Evolutionary conservation across 2,888 invertebrate species (phyloP), one percentile per base, ranked within the genome.

Genomic region (Drosophila percnosoma): DNA sequence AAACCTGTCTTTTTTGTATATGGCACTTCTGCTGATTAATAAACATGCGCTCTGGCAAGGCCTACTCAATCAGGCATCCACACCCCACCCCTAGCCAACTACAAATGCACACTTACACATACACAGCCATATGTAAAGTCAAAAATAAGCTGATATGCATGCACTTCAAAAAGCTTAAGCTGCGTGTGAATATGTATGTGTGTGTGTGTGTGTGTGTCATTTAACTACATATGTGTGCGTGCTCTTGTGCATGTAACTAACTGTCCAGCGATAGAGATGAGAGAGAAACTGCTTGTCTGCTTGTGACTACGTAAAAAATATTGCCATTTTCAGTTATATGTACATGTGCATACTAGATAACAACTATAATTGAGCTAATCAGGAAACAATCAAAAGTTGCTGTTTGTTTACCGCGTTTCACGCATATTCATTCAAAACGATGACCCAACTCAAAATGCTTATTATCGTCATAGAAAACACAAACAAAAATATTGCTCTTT

Each of bases 11-110:
- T 64, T 67, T 67, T 66, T 65, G 45, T 79, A 73, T 77, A 70
- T 78, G 75, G 80, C 71, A 78, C 68, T 75, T 80, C 68, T 83
- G 67, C 86, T 84, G 83, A 88, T 85, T 85, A 85, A 88, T 85
- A 85, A 85, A 85, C 85, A 85, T 85, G 85, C 85, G 85, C 85
- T 85, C 86, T 86, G 75, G 82, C 77, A 73, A 82, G 82, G 88
- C 85, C 88, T 88, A 83, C 78, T 80, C 86, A 85, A 88, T 83
- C 82, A 86, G 86, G 63, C 71, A 70, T 72, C 60, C 78, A 70
- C 73, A 74, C 48, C 58, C 45, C 71, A 66, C 21, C 49, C 58
- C 49, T 57, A 66, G 21, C 4, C 58, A 75, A 68, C 66, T 61
- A 61, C 67, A 70, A 55, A 63, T 60, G 58, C 29, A 49, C 64